Base-by-base conservation (phyloP, 2,888 invertebrate species). In the Zygaena filipendulae region DNA sequence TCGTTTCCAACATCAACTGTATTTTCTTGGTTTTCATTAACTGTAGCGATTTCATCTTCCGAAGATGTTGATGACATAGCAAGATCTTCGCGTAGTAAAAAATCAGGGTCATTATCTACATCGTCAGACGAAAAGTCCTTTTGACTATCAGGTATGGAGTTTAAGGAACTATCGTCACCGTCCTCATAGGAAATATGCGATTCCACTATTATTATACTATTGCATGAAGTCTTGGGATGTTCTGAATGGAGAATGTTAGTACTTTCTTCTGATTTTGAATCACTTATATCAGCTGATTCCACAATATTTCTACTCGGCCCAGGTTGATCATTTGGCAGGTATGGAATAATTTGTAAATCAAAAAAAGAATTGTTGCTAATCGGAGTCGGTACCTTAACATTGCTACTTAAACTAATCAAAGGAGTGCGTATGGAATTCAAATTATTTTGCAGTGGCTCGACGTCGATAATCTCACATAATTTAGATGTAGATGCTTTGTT, bases 271-370 rank as follows among this genome's bases (percentile, higher is more conserved):
- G n/a, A n/a, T n/a, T n/a, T n/a, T n/a, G n/a, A n/a, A n/a, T n/a
- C n/a, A n/a, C n/a, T n/a, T n/a, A n/a, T 16, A 11, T 8, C 16
- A 18, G 18, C 18, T 18, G 18, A 11, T 25, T 16, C 18, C 18
- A 3, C 30, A 30, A 25, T 23, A 26, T 18, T 26, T 12, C 26
- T 26, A 30, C 30, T 30, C 2, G 26, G 26, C 13, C 25, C 30
- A 26, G 30, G 25, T 19, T 26, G 26, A 30, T 26, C 26, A 23
- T 26, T 29, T 8, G 13, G 21, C 12, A 26, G 16, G 18, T 30
- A 22, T 30, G 30, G 16, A 22, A 12, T 24, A 30, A 25, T 30
- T 25, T 25, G 22, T 30, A 21, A 30, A 30, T 30, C 25, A 24
- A 16, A 21, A 30, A 25, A 21, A 26, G 12, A 30, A 23, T n/a